Percentiles rank a stretch among this genome's conserved stretches.
Conservation (phyloP, 2,888 invertebrate species). For the Pachycephus smyrnensis region DNA sequence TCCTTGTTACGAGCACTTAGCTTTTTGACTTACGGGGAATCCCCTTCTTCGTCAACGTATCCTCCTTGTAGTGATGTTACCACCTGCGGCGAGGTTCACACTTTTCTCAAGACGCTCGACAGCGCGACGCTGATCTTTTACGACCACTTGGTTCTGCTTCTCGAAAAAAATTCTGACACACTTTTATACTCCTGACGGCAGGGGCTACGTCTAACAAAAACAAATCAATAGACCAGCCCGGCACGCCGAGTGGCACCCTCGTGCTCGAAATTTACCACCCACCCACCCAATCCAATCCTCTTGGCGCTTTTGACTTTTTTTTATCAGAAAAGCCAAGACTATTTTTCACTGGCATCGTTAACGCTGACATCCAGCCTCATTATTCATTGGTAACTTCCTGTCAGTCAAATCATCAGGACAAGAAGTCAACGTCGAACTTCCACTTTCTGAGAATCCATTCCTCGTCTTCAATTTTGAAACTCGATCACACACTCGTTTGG, state of each 20-base stretch:
- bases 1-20: background rate
- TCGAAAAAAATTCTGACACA: slow-evolving; percentile 18
- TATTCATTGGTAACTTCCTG: background rate
- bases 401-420: too few species aligned
- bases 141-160: background rate
- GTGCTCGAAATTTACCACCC: background rate
- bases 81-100: background rate
- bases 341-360: background rate
- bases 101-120: background rate
- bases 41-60: background rate
- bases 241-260: background rate
- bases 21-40: background rate
- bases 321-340: background rate
- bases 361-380: background rate
- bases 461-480: background rate
- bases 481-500: background rate
- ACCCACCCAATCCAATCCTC: background rate
- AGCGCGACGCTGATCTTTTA: background rate
- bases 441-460: background rate
- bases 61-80: background rate
- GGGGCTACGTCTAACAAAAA: slow-evolving; percentile 45
- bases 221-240: slow-evolving; percentile 45
- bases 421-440: background rate
- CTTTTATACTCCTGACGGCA: slow-evolving; percentile 28
- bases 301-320: background rate